Base-by-base conservation (phyloP, 2,888 invertebrate species). In the Calliphora vomitoria region DNA sequence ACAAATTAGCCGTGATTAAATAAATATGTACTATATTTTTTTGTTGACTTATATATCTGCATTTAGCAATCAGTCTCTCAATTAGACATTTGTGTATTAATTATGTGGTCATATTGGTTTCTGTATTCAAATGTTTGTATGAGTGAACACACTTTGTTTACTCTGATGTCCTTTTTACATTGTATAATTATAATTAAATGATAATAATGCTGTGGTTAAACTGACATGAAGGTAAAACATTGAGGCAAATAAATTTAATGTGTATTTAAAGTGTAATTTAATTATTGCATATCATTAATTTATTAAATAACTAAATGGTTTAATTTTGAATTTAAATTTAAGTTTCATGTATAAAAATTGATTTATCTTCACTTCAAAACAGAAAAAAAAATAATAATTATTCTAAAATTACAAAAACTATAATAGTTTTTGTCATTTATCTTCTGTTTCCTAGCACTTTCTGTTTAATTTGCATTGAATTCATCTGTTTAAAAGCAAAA, bases 41-140 rank as follows among this genome's bases (percentile, higher is more conserved):
- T 55, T 55, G 18, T 8, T 55, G 5, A 8, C 3, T 55, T 66
- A 35, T 18, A 31, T 78, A 2, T 50, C 13, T 72, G 11, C 44
- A 58, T 68, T 72, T 66, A 38, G 38, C 68, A 38, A 25, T 66
- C 41, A 44, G 15, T 47, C 31, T 25, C 15, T 31, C 50, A 60
- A 60, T 15, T 58, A 53, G 53, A 71, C 58, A 62, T 38, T 69
- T 69, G 18, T 31, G 72, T 53, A 64, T 78, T 84, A 50, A 85
- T 80, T 69, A 74, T 84, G 79, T 79, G 79, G 79, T 74, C 44
- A 60, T 20, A 44, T 8, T 25, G 64, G 15, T 68, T 78, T 35
- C 6, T 55, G 35, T n/a, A 41, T 41, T 38, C 4, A 25, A 25
- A 18, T 15, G 25, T 55, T 2, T 15, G 47, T 13, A 35, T 55